These are phyloP conservation scores for Microcebus lehilahytsara DNA, from an alignment of 2,113 vertebrate species.

Conservation along the genomic window DNA sequence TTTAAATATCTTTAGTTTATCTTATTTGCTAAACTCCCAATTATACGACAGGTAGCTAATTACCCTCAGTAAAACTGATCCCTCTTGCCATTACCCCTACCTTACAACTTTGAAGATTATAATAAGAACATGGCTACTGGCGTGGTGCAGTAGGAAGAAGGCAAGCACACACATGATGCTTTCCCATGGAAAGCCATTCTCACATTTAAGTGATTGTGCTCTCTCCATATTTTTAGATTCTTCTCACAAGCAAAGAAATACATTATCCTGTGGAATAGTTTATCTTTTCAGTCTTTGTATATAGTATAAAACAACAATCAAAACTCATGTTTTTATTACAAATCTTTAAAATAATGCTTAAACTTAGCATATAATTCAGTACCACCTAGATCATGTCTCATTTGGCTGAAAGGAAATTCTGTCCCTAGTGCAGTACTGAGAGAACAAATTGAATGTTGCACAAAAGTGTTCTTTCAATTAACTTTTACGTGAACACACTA, in stretches of 20 bases:
- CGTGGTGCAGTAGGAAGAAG: not conserved
- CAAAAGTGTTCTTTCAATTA: not conserved
- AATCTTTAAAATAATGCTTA: slow-evolving; percentile 35
- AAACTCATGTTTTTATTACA: not conserved
- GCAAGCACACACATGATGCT: not conserved
- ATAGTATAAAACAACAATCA: not conserved
- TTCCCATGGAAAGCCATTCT: not conserved
- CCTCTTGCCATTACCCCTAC: not conserved
- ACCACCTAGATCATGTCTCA: not conserved
- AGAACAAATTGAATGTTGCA: not conserved
- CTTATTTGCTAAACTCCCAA: not conserved
- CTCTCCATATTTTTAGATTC: not conserved
- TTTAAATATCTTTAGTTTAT: not conserved
- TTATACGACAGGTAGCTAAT: not conserved
- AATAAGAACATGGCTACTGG: not conserved
- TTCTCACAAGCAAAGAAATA: not conserved
- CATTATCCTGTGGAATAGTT: not conserved
- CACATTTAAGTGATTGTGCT: not conserved
- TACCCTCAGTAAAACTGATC: not conserved
- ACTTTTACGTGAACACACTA: slow-evolving; percentile 41
- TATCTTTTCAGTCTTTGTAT: not conserved
- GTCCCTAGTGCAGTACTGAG: not conserved
- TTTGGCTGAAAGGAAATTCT: not conserved
- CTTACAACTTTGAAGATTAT: not conserved
- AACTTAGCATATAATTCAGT: not conserved